phyloP scores from a whole-genome alignment of 2,797 vertebrate genomes.

The Anguilla pacifica region DNA sequence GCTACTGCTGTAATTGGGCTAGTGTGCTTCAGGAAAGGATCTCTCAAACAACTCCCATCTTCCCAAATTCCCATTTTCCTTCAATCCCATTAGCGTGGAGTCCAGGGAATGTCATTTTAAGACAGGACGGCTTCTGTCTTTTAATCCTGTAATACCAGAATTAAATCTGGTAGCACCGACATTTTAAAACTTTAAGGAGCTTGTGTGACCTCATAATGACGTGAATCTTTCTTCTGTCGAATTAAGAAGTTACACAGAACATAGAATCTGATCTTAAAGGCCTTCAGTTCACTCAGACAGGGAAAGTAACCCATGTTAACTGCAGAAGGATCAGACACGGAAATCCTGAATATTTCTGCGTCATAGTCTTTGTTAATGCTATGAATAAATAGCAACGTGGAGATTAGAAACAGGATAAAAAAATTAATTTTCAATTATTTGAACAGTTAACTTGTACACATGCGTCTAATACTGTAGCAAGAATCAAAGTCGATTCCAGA shows the following conservation, averaged over 20 bases:
- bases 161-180: constrained; percentile 15
- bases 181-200: constrained; percentile 32
- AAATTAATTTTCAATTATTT: background rate
- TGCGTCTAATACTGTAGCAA: background rate
- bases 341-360: background rate
- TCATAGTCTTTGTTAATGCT: no score
- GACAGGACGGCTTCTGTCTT: constrained; percentile 4
- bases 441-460: background rate
- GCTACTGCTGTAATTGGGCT: background rate
- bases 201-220: constrained; percentile 12
- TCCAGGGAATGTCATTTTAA: background rate
- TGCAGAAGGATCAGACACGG: background rate
- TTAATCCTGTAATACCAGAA: constrained; percentile 27
- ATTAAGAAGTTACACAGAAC: background rate
- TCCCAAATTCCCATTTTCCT: background rate
- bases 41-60: background rate
- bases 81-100: background rate
- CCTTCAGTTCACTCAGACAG: background rate
- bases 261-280: background rate
- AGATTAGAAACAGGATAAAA: no score
- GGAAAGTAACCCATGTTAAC: background rate
- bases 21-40: background rate
- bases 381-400: no score
- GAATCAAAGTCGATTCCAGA: background rate
- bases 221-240: constrained; percentile 14